Conservation (phyloP, 2,113 vertebrate species). For the Scolopax mira region DNA sequence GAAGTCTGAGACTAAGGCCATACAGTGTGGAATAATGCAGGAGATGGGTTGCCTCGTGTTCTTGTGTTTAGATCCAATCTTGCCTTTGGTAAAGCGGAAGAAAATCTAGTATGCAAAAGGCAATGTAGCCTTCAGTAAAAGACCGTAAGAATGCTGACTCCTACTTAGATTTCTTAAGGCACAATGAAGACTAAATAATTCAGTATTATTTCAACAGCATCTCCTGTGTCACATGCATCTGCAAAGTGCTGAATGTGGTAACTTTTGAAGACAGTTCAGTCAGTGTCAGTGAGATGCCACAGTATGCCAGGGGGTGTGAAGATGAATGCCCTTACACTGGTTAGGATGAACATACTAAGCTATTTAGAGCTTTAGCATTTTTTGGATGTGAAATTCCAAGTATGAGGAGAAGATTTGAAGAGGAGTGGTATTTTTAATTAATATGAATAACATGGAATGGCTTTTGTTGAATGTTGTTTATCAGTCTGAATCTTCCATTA, state of each 20-base stretch:
- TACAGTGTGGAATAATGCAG: background rate
- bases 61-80: background rate
- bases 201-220: background rate
- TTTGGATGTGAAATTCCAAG: background rate
- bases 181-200: conserved; percentile 52
- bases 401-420: background rate
- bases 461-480: background rate
- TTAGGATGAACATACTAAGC: background rate
- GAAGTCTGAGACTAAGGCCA: background rate
- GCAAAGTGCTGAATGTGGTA: background rate
- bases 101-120: background rate
- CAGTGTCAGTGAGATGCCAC: background rate
- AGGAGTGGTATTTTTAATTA: rapidly evolving
- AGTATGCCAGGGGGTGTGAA: background rate
- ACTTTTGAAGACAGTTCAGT: background rate
- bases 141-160: background rate
- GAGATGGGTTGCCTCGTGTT: background rate
- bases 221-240: background rate
- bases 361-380: too few relatives aligned
- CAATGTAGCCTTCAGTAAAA: background rate
- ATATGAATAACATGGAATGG: background rate
- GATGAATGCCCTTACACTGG: background rate
- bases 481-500: background rate
- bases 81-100: background rate
- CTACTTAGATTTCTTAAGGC: background rate